phyloP scores from a whole-genome alignment of 2,888 invertebrate genomes.

The Dasypogon diadema region DNA sequence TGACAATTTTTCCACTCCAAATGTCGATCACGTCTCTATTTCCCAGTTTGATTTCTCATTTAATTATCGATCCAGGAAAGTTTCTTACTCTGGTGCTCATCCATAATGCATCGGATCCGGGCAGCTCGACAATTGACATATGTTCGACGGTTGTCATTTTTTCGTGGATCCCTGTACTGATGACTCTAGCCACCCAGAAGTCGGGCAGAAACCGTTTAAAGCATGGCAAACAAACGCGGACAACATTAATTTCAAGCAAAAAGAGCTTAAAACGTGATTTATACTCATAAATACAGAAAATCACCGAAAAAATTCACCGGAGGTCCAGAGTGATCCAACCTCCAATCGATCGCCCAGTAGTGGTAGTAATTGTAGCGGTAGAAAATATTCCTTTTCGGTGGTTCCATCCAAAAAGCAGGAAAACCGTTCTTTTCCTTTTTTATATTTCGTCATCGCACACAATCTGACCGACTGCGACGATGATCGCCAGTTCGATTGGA shows the following conservation, averaged over 20 bases:
- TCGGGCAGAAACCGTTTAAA: constrained; percentile 35
- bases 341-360: neutral
- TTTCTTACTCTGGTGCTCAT: constrained; percentile 12
- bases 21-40: neutral
- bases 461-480: neutral
- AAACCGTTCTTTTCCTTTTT: neutral
- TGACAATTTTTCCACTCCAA: neutral
- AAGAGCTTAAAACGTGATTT: constrained; percentile 39
- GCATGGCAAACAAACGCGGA: constrained; percentile 33
- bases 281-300: constrained; percentile 46
- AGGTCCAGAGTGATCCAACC: neutral
- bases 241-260: constrained; percentile 30
- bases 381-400: neutral
- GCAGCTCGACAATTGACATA: constrained; percentile 21
- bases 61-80: constrained; percentile 26
- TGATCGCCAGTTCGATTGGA: neutral
- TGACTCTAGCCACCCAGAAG: constrained; percentile 41
- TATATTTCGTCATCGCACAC: neutral
- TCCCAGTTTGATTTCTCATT: neutral
- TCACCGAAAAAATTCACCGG: constrained; percentile 37
- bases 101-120: constrained; percentile 38
- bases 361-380: neutral
- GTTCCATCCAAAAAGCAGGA: too few species aligned
- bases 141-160: constrained; percentile 13
- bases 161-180: neutral